These are phyloP conservation scores for Merodon equestris DNA, from an alignment of 2,888 invertebrate genomes.

Conservation along the genomic window DNA sequence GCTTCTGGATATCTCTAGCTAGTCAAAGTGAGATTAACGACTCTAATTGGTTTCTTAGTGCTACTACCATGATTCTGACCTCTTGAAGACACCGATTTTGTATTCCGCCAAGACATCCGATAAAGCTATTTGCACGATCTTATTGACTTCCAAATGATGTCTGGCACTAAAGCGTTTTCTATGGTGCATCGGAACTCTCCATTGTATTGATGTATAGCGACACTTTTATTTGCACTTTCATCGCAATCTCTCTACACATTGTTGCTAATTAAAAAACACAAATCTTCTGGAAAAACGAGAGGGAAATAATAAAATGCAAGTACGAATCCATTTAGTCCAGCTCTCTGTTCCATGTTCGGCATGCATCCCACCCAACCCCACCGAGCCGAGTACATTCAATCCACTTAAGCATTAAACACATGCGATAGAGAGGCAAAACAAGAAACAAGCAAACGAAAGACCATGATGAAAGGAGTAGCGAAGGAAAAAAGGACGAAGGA, in stretches of 20 bases:
- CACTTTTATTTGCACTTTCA: constrained; percentile 38
- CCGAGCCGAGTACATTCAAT: constrained; percentile 48
- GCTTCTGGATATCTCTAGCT: too few species aligned
- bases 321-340: constrained; percentile 39
- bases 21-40: too few species aligned
- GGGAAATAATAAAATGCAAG: constrained; percentile 51
- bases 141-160: too few species aligned
- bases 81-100: too few species aligned
- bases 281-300: constrained; percentile 54
- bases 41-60: too few species aligned
- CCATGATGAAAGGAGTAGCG: not conserved
- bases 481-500: constrained; percentile 3
- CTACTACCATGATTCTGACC: too few species aligned
- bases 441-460: too few species aligned
- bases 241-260: constrained; percentile 19
- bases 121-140: too few species aligned
- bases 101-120: too few species aligned
- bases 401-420: constrained; percentile 66
- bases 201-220: constrained; percentile 31
- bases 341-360: constrained; percentile 4
- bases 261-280: constrained; percentile 67
- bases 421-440: constrained; percentile 41
- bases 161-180: too few species aligned
- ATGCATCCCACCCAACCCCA: constrained; percentile 19
- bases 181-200: not conserved